Conservation (phyloP, 2,113 vertebrate genomes). For the Perognathus longimembris region DNA sequence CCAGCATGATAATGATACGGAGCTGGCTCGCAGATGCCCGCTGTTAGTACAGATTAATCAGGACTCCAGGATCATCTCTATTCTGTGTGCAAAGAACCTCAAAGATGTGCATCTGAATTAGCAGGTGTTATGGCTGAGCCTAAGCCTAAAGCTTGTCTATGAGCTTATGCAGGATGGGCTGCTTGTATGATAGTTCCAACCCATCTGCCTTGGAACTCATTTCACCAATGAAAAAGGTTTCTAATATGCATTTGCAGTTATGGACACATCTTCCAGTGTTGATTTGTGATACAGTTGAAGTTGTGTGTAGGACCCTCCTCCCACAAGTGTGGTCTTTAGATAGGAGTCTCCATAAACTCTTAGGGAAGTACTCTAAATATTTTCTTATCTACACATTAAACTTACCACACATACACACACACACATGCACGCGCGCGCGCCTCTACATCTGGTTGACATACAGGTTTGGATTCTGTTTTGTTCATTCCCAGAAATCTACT, state of each 20-base stretch:
- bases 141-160: not conserved
- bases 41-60: not conserved
- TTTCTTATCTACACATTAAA: conserved; percentile 10
- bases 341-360: not conserved
- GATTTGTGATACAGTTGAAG: not conserved
- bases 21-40: not conserved
- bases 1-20: not conserved
- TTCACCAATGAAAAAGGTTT: not conserved
- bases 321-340: not conserved
- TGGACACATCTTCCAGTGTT: not conserved
- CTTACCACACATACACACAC: not conserved
- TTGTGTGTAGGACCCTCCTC: not conserved
- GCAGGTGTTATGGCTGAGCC: not conserved
- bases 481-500: not conserved
- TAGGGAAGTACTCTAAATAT: not conserved
- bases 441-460: not conserved
- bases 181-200: not conserved
- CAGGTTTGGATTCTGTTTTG: not conserved
- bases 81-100: not conserved
- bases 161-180: not conserved
- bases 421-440: too few species aligned
- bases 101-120: not conserved
- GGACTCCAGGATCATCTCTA: not conserved
- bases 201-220: not conserved
- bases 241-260: not conserved